A percentile compares a stretch with the other conserved stretches of the same genome.
Evolutionary conservation across 2,888 invertebrate species (phyloP).

Genomic region (Cantharis rufa): DNA sequence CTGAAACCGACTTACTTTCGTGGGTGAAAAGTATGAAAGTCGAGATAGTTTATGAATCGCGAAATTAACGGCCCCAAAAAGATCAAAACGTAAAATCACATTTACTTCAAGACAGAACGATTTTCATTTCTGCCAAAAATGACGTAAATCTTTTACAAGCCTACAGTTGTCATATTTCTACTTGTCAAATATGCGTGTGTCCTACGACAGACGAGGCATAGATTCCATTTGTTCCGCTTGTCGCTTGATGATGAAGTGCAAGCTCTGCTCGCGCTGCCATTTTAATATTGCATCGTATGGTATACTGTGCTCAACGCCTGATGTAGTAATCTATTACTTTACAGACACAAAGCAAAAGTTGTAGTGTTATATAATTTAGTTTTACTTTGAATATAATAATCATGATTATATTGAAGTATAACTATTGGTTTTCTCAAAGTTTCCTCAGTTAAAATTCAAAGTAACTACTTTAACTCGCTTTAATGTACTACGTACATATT

Average conservation of each 20-base stretch:
- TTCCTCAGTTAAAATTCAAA: neutral
- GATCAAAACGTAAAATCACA: slow-evolving; percentile 31
- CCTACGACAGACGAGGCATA: slow-evolving; percentile 39
- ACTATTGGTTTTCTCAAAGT: slow-evolving; percentile 20
- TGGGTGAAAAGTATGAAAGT: slow-evolving; percentile 29
- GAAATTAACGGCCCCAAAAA: slow-evolving; percentile 38
- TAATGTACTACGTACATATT: neutral
- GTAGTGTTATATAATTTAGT: slow-evolving; percentile 36
- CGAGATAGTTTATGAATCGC: slow-evolving; percentile 36
- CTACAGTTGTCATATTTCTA: slow-evolving; percentile 43
- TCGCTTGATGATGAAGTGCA: slow-evolving; percentile 47
- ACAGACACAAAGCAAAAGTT: slow-evolving; percentile 37
- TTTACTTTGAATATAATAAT: slow-evolving; percentile 33
- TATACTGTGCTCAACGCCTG: slow-evolving; percentile 15
- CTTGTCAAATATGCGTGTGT: slow-evolving; percentile 48
- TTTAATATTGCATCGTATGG: slow-evolving; percentile 31
- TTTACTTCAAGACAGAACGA: slow-evolving; percentile 18
- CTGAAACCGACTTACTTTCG: slow-evolving; percentile 29
- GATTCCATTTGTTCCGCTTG: slow-evolving; percentile 53
- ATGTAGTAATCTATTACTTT: slow-evolving; percentile 40
- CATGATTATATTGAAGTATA: slow-evolving; percentile 35
- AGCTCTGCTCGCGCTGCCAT: slow-evolving; percentile 23
- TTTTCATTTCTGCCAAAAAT: slow-evolving; percentile 40
- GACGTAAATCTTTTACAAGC: slow-evolving; percentile 44
- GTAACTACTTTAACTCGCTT: neutral